Evolutionary conservation across 2,113 vertebrate species (phyloP), one percentile per base, ranked within the genome.

Genomic region (Archocentrus centrarchus): DNA sequence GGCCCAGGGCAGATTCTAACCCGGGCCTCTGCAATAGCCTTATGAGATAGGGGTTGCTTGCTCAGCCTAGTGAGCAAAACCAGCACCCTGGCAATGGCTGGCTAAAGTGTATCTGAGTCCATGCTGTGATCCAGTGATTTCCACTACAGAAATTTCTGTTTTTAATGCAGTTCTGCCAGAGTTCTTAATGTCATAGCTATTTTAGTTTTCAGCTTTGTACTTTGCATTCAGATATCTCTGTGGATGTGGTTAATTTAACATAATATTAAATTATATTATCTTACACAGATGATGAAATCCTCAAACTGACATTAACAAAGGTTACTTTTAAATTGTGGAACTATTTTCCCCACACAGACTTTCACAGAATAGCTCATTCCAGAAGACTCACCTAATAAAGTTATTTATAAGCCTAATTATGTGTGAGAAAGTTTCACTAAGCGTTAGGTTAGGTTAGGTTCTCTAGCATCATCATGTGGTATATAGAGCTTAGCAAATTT

Each of bases 61-160:
- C 37, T 39, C 37, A 39, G 6, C 37, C 37, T 68, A 68, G 27
- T 68, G 64, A 68, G 27, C 5, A 18, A 47, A 68, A 68, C 64
- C 64, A 47, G 41, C 41, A 18, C 27, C 64, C 17, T 27, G 44
- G 3, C 66, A 73, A 63, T 39, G 61, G 61, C 18, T 63, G 37
- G 7, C 61, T 39, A 7, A 14, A 32, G 44, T 32, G 20, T 53
- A 13, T 10, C 3, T 20, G 17, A 73, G 41, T 32, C 24, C 1
- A 53, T 73, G 44, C 44, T 73, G 66, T 73, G 66, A 73, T 73
- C 11, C 30, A 73, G 66, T 53, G 66, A 73, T 13, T 73, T 53
- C 6, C 3, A 73, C 24, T 13, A 53, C 44, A 53, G 24, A 73
- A 73, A 20, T 73, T 17, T 53, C 24, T 32, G 5, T 50, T 50